phyloP scores from a whole-genome alignment of 2,888 invertebrate species.

The Scaptodrosophila latifasciaeformis region DNA sequence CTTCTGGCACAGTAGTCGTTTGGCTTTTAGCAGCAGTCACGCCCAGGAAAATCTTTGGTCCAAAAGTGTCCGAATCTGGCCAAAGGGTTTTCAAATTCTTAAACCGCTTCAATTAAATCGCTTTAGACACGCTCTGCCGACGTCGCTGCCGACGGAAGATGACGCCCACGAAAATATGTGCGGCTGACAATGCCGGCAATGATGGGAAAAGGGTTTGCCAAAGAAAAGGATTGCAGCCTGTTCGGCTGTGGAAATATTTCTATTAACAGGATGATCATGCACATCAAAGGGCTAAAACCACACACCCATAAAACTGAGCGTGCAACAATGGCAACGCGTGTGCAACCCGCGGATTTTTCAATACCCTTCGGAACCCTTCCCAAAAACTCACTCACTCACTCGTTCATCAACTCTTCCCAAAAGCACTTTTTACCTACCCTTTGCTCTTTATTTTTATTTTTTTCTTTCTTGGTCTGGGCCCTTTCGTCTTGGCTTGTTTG shows the following conservation, averaged over 20 bases:
- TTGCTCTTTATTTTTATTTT: slow-evolving; percentile 18
- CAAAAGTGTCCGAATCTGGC: too few relatives aligned
- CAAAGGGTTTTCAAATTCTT: too few relatives aligned
- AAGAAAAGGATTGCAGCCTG: slow-evolving; percentile 33
- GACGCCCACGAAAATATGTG: too few relatives aligned
- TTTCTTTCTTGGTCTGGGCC: slow-evolving; percentile 20
- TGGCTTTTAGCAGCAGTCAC: slow-evolving; percentile 44
- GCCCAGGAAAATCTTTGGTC: slow-evolving; percentile 53
- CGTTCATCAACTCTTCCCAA: slow-evolving; percentile 46
- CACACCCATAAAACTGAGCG: slow-evolving; percentile 72
- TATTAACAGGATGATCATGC: slow-evolving; percentile 73
- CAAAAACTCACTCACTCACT: too few relatives aligned
- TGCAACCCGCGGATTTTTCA: slow-evolving; percentile 23
- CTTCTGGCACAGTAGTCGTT: slow-evolving; percentile 50
- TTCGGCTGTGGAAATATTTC: too few relatives aligned
- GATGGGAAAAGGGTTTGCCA: slow-evolving; percentile 38
- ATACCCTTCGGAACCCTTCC: too few relatives aligned
- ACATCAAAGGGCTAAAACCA: slow-evolving; percentile 74
- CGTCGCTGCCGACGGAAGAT: neutral
- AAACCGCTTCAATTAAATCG: slow-evolving; percentile 69
- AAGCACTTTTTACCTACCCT: slow-evolving; percentile 49
- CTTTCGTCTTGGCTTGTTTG: slow-evolving; percentile 52
- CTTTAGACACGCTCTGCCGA: slow-evolving; percentile 58
- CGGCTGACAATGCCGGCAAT: slow-evolving; percentile 30
- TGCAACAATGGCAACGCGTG: slow-evolving; percentile 45